These are phyloP conservation scores for Tapirus terrestris DNA, from an alignment of 2,113 vertebrate species.

Conservation along the genomic window DNA sequence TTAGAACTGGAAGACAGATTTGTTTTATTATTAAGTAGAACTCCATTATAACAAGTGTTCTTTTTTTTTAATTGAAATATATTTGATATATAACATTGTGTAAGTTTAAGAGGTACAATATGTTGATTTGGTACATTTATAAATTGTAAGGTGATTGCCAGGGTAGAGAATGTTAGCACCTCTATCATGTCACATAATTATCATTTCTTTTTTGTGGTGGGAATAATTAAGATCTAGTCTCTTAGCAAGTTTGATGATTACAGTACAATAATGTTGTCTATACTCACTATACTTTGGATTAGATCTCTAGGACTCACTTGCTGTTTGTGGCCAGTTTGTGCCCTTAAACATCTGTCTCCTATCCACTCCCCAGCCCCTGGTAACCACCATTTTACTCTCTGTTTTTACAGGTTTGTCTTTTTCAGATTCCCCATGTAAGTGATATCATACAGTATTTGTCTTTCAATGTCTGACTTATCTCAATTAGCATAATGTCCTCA, in stretches of 20 bases:
- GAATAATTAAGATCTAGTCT: not conserved
- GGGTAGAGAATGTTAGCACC: too few relatives aligned
- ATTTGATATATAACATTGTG: not conserved
- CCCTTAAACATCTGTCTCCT: not conserved
- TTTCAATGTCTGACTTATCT: not conserved
- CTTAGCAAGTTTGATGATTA: not conserved
- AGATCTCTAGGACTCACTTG: not conserved
- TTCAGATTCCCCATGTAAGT: not conserved
- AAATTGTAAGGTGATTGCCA: not conserved
- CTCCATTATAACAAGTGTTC: not conserved
- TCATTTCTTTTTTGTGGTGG: not conserved
- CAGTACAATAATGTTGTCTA: not conserved
- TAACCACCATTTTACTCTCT: not conserved
- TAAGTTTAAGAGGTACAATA: not conserved
- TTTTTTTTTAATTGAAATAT: not conserved
- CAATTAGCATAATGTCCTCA: not conserved
- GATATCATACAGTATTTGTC: not conserved
- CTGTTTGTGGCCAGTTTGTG: too few relatives aligned
- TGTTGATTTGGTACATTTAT: not conserved
- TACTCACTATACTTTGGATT: not conserved
- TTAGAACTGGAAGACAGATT: constrained; percentile 10
- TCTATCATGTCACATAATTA: not conserved
- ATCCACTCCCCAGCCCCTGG: not conserved
- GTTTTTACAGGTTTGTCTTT: not conserved
- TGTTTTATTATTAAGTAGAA: not conserved